Base-by-base conservation (phyloP, 2,888 invertebrate species). In the Eristalis arbustorum region DNA sequence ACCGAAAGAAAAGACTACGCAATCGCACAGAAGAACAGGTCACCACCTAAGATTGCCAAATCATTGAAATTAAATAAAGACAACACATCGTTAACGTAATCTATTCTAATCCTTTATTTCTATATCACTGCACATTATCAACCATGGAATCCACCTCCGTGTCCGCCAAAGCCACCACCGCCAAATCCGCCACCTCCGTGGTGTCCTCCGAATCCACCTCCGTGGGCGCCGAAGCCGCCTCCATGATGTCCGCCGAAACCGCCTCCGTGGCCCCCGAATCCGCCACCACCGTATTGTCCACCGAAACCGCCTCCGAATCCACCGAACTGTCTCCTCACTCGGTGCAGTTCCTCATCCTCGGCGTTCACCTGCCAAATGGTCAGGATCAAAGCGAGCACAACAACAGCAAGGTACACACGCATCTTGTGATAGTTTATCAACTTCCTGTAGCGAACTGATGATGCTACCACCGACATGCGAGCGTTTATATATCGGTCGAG, bases 311-410 rank as follows among this genome's bases (percentile, higher is more conserved):
- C 31, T 5, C 13, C 42, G 42, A 42, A 42, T 14, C 42, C 18
- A 13, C 66, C 68, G 3, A 40, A 56, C 25, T 76, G 68, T n/a
- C 76, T 68, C 8, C 61, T 49, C 1, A 68, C 61, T 23, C 76
- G 76, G 3, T 3, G 18, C 0, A 74, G 40, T 3, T 72, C 72
- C 11, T 40, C 59, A 23, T 74, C 66, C 3, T 28, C 10, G n/a
- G n/a, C 71, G 11, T 61, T 71, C 28, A 68, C 67, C 37, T 80
- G 79, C 59, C 68, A 64, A 14, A 23, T 74, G 11, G 74, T 68
- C 80, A 80, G 31, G 22, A 74, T n/a, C 22, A 74, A 22, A 10
- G 63, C 68, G 11, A 80, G 1, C 11, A 80, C 31, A n/a, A 25
- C 31, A 8, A 68, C 6, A 2, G 31, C 6, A 18, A 66, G 8